Percentiles rank a stretch among this genome's conserved stretches.
Conservation (phyloP, 1,140 invertebrate species). For the Drosophila jambulina region DNA sequence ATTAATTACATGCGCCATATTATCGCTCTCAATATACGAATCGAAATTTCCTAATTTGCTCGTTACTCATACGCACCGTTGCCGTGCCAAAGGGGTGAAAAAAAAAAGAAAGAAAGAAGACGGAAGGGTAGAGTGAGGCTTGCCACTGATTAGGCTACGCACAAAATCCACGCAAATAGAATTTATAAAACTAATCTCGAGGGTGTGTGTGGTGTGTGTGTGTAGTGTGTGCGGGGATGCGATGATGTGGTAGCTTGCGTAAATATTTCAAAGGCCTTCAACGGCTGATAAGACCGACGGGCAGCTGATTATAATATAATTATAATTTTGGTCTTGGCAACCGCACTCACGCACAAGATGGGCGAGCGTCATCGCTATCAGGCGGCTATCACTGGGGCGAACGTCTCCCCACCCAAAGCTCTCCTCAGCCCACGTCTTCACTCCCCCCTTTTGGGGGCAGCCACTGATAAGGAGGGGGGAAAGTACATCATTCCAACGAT, state of each 20-base stretch:
- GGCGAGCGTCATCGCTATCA: slow-evolving; percentile 47
- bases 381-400: slow-evolving; percentile 17
- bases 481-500: slow-evolving; percentile 3
- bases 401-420: not conserved
- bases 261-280: slow-evolving; percentile 53
- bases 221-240: slow-evolving; percentile 1
- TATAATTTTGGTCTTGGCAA: slow-evolving; percentile 60
- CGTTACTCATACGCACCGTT: slow-evolving; percentile 63
- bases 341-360: slow-evolving; percentile 38
- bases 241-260: slow-evolving; percentile 39
- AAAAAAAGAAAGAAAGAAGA: not conserved
- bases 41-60: slow-evolving; percentile 48
- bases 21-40: slow-evolving; percentile 19
- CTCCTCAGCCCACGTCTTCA: not conserved
- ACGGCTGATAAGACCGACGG: slow-evolving; percentile 6
- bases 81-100: slow-evolving; percentile 33
- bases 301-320: slow-evolving; percentile 59
- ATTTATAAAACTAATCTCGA: slow-evolving; percentile 55
- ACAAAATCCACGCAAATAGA: slow-evolving; percentile 49
- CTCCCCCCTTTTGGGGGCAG: not conserved
- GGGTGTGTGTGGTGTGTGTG: not conserved
- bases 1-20: slow-evolving; percentile 50
- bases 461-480: not conserved
- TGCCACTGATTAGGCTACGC: slow-evolving; percentile 38
- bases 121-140: not conserved